Conservation (phyloP, 92 coral and sea anemone species). For the Zoanthus gigantus region DNA sequence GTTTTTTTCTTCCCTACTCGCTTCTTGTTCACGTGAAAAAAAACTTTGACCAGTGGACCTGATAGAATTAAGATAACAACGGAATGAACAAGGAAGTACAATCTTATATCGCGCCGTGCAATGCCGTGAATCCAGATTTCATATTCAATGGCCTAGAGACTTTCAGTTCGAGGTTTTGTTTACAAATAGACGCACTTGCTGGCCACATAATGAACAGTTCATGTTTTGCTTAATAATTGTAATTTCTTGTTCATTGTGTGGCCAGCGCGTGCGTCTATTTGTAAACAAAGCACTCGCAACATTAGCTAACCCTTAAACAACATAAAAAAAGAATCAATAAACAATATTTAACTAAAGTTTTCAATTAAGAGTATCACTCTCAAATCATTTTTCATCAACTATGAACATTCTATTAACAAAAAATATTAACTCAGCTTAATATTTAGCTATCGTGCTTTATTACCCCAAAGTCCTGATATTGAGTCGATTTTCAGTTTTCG, state of each 20-base stretch:
- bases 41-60: slow-evolving; percentile 92
- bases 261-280: background rate
- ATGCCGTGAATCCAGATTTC: background rate
- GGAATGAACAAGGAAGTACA: background rate
- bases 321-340: background rate
- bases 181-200: too few species aligned
- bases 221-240: too few species aligned
- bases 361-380: background rate
- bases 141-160: background rate
- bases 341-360: too few species aligned
- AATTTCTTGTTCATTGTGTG: background rate
- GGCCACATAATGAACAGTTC: background rate
- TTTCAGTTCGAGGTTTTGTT: too few species aligned
- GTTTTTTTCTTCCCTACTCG: slow-evolving; percentile 93
- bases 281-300: background rate
- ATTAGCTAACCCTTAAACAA: background rate
- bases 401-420: too few species aligned
- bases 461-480: slow-evolving; percentile 92
- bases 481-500: slow-evolving; percentile 85
- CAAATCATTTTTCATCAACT: too few species aligned
- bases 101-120: too few species aligned
- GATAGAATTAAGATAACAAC: background rate
- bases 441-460: too few species aligned
- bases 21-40: slow-evolving; percentile 85
- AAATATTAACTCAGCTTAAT: too few species aligned